Conservation (phyloP, 2,888 invertebrate species). For the Ommatoiulus sabulosus region DNA sequence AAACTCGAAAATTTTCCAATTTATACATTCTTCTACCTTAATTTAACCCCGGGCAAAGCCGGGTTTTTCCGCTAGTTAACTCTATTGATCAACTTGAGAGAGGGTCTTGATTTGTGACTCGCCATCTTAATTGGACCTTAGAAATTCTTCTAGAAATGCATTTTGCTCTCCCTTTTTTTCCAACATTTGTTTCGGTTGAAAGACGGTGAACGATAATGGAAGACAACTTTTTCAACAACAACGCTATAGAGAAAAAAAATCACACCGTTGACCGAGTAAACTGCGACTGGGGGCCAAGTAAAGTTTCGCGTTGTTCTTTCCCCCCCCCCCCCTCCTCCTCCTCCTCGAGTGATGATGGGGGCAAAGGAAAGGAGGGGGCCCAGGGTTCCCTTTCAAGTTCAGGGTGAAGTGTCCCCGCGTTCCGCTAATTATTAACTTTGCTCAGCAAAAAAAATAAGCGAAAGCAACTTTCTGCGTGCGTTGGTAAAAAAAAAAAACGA, state of each 20-base stretch:
- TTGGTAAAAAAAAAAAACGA: neutral
- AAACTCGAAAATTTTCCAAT: too few species aligned
- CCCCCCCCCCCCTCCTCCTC: neutral
- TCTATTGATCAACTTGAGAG: too few species aligned
- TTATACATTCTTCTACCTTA: too few species aligned
- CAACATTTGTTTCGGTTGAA: neutral
- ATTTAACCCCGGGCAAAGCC: too few species aligned
- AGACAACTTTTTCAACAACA: neutral
- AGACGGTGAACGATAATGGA: slow-evolving; percentile 28
- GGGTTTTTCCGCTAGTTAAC: too few species aligned
- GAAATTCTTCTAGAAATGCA: neutral
- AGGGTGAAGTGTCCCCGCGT: neutral
- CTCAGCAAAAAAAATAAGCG: neutral
- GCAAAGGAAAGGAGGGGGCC: neutral
- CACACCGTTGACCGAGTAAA: neutral
- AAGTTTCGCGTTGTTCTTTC: neutral
- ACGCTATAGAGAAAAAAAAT: neutral
- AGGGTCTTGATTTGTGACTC: too few species aligned
- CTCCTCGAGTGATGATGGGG: neutral
- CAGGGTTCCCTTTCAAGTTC: neutral
- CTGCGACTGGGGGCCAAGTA: neutral
- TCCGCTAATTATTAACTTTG: neutral
- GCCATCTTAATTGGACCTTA: neutral
- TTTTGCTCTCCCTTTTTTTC: neutral
- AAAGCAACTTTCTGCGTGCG: neutral